These are phyloP conservation scores for Silvanus unidentatus DNA, from an alignment of 2,888 invertebrate species.

Conservation along the genomic window DNA sequence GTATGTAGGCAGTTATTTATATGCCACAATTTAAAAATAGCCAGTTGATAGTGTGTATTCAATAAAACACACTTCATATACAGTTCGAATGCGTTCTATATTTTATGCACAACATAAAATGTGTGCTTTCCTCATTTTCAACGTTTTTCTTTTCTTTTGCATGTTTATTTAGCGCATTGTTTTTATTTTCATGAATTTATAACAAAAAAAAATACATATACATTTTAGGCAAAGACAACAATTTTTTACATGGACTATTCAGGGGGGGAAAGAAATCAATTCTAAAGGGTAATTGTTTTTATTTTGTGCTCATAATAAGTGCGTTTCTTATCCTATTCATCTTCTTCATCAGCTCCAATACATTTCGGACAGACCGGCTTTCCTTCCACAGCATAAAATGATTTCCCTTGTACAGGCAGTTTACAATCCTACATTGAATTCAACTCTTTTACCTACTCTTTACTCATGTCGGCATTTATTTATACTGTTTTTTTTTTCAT, in stretches of 20 bases:
- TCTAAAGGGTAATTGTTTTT: too few species aligned
- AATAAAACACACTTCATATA: too few species aligned
- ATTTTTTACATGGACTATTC: slow-evolving; percentile 25
- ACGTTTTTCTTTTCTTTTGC: slow-evolving; percentile 39
- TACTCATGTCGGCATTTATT: neutral
- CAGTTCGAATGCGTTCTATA: too few species aligned
- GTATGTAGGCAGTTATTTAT: too few species aligned
- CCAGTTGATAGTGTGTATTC: too few species aligned
- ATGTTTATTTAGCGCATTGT: slow-evolving; percentile 42
- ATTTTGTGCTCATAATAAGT: slow-evolving; percentile 21
- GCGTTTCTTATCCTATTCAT: slow-evolving; percentile 47
- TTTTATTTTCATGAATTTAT: slow-evolving; percentile 34
- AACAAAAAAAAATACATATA: slow-evolving; percentile 29
- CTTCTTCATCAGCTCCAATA: slow-evolving; percentile 82
- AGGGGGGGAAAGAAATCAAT: slow-evolving; percentile 9
- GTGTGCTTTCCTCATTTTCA: slow-evolving; percentile 31
- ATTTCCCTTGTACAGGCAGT: slow-evolving; percentile 86
- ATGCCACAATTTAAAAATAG: too few species aligned
- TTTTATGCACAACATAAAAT: neutral
- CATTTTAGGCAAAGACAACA: slow-evolving; percentile 40
- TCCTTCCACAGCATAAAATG: slow-evolving; percentile 96
- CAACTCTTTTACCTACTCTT: neutral
- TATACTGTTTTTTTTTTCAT: slow-evolving; percentile 1
- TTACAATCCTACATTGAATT: slow-evolving; percentile 76
- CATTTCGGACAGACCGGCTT: slow-evolving; percentile 93